Evolutionary conservation across 2,113 vertebrate genomes (phyloP), one percentile per base, ranked within the genome.

Genomic region (Psittacara wagleri): DNA sequence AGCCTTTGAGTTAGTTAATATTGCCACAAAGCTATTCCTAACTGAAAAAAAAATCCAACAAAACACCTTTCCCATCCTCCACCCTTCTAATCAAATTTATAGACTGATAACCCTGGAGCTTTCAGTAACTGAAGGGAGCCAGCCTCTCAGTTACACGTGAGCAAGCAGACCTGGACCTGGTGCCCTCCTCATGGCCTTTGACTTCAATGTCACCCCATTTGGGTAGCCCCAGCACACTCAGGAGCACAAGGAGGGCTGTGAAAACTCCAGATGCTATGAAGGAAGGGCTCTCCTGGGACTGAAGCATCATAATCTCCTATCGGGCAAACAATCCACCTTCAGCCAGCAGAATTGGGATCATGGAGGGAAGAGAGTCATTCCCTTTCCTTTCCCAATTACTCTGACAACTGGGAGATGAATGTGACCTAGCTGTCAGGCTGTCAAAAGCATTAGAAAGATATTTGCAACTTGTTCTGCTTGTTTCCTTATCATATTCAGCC

Each of bases 11-110:
- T 39, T 41, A 52, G 15, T 46, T 88, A 84, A 62, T 46, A 84
- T 11, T 37, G 12, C 12, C 57, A 80, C 2, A 7, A 49, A 90
- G 27, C 11, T 64, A 44, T 13, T 41, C 20, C 6, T 41, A 69
- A 48, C 5, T 31, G 19, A 62, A 75, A 11, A 41, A 69, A 83
- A 70, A 83, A 19, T 1, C 10, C 46, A 55, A 46, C 1, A 59
- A 52, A 84, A 43, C 2, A 61, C 0, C 3, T 28, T 7, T n/a
- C 5, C 6, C 7, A 5, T 6, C 6, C 6, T 22, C 4, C 9
- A 51, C 1, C 12, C 18, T 77, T 63, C 63, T 51, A 39, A 51
- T 80, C 17, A 77, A 46, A 37, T 46, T 22, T 72, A 64, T 19
- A 51, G 18, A 48, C 7, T 48, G 29, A n/a, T 35, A 61, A 54